These are phyloP conservation scores for Cantharis rufa DNA, from an alignment of 2,888 invertebrate species.

Conservation along the genomic window DNA sequence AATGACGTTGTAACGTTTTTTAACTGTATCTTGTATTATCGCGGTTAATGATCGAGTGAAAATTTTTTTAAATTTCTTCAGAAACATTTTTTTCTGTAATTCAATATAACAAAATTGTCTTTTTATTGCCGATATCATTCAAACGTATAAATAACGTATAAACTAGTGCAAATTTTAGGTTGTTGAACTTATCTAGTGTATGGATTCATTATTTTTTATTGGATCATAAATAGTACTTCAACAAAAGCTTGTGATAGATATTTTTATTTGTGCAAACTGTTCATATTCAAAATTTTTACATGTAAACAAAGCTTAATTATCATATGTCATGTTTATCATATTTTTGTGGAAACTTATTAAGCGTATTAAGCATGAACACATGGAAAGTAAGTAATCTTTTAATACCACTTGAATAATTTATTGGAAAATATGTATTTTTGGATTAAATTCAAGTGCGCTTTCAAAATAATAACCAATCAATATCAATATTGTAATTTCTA, in stretches of 20 bases:
- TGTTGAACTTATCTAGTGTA: background rate
- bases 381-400: background rate
- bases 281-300: background rate
- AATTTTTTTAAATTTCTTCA: background rate
- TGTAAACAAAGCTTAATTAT: background rate
- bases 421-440: background rate
- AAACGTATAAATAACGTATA: background rate
- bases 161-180: background rate
- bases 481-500: background rate
- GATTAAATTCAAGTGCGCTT: background rate
- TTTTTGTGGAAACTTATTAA: background rate
- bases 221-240: background rate
- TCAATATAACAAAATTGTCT: background rate
- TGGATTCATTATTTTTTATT: constrained; percentile 1
- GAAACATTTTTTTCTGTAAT: background rate
- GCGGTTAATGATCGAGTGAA: too few relatives aligned
- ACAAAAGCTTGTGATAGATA: background rate
- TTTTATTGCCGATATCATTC: background rate
- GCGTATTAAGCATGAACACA: background rate
- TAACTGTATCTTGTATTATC: too few relatives aligned
- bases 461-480: background rate
- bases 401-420: background rate
- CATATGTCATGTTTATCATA: background rate
- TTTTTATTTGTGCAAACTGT: background rate
- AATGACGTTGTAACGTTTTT: background rate